phyloP scores from a whole-genome alignment of 2,113 vertebrate species.

The Proterorhinus semilunaris region DNA sequence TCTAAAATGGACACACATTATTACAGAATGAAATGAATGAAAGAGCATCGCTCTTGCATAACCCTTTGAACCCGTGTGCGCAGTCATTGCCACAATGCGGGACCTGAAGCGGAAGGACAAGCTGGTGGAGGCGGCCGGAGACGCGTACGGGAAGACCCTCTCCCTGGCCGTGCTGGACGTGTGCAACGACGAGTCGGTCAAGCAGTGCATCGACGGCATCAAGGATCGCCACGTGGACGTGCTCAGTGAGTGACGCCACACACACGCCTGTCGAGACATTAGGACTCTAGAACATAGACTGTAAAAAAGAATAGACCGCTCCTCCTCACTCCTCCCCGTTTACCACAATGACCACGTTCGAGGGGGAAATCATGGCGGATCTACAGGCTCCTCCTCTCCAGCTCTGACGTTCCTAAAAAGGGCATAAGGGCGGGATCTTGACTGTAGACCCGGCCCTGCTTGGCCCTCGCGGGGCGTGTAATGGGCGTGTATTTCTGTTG shows the following conservation, averaged over 20 bases:
- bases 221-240: slow-evolving; percentile 80
- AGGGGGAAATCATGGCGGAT: too few species aligned
- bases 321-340: too few species aligned
- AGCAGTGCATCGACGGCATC: slow-evolving; percentile 77
- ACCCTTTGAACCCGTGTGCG: neutral
- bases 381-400: too few species aligned
- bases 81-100: slow-evolving; percentile 90
- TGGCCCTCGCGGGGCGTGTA: too few species aligned
- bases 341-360: too few species aligned
- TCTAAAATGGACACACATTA: too few species aligned
- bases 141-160: slow-evolving; percentile 77
- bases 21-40: neutral
- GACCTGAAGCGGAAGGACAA: slow-evolving; percentile 81
- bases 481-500: too few species aligned
- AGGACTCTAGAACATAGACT: too few species aligned
- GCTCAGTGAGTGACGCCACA: slow-evolving; percentile 73
- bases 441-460: too few species aligned
- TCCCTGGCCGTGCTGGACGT: slow-evolving; percentile 83
- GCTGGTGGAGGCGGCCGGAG: slow-evolving; percentile 80
- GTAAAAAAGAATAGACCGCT: too few species aligned
- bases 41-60: neutral
- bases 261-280: neutral
- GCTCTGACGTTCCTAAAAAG: too few species aligned
- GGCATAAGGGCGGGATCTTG: too few species aligned
- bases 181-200: slow-evolving; percentile 81